Evolutionary conservation across 2,888 invertebrate species (phyloP).

Genomic region (Theodoxus fluviatilis): DNA sequence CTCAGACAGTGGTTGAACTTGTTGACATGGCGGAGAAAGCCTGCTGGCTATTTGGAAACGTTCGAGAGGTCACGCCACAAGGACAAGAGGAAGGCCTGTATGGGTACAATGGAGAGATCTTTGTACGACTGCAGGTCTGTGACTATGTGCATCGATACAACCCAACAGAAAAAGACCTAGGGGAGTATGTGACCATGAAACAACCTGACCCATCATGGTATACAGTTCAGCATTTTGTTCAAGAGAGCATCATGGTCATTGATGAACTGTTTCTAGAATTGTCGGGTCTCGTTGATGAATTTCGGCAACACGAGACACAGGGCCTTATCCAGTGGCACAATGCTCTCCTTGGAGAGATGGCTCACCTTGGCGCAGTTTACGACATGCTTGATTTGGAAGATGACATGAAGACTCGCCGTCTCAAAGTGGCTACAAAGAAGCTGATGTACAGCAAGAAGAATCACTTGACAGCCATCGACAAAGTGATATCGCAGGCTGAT

Average conservation of each 20-base stretch:
- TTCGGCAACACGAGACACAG: conserved; percentile 27
- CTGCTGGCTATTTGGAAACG: conserved; percentile 34
- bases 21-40: conserved; percentile 31
- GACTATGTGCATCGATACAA: conserved; percentile 34
- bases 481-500: conserved; percentile 27
- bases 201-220: too few species aligned
- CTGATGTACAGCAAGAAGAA: conserved; percentile 30
- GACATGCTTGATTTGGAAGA: conserved; percentile 21
- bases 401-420: conserved; percentile 28
- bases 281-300: conserved; percentile 33
- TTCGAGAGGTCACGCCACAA: conserved; percentile 36
- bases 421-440: conserved; percentile 35
- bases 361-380: too few species aligned
- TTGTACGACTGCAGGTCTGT: conserved; percentile 38
- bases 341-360: conserved; percentile 30
- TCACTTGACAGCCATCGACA: conserved; percentile 28
- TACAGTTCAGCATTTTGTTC: conserved; percentile 30
- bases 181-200: too few species aligned
- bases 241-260: conserved; percentile 32
- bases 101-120: conserved; percentile 38
- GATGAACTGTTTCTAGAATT: conserved; percentile 37
- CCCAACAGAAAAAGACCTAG: conserved; percentile 23
- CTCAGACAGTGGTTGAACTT: conserved; percentile 27
- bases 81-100: conserved; percentile 32
- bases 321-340: conserved; percentile 34